Evolutionary conservation across 2,113 vertebrate species (phyloP).

Genomic region (Condylura cristata): DNA sequence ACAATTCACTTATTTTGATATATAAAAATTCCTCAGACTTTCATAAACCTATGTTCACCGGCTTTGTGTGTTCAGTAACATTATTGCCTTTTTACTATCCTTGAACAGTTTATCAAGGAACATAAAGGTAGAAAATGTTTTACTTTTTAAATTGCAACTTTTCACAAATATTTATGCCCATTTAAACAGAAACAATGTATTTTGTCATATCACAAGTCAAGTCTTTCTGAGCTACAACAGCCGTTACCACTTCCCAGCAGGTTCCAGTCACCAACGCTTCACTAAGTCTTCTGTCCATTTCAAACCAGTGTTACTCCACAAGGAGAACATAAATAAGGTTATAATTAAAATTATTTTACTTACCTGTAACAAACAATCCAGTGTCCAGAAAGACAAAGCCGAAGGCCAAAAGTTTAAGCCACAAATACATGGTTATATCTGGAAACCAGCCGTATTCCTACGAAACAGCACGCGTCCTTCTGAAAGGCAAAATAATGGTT

Average conservation of each 20-base stretch:
- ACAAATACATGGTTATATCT: constrained; percentile 91
- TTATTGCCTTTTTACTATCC: background rate
- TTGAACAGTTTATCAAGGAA: background rate
- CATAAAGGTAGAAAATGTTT: background rate
- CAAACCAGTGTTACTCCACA: background rate
- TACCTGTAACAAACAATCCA: constrained; percentile 80
- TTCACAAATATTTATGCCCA: accelerated
- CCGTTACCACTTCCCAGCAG: background rate
- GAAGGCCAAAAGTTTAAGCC: constrained; percentile 88
- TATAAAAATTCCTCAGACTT: background rate
- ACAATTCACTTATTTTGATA: background rate
- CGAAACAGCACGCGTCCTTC: constrained; percentile 89
- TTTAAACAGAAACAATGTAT: constrained; percentile 61
- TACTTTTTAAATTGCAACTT: background rate
- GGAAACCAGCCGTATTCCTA: constrained; percentile 83
- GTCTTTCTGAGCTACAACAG: background rate
- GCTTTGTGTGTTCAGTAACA: background rate
- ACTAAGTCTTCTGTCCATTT: background rate
- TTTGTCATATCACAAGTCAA: background rate
- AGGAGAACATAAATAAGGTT: background rate
- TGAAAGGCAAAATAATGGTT: constrained; percentile 84
- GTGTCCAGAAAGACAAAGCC: constrained; percentile 83
- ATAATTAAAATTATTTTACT: constrained; percentile 61
- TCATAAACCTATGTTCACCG: accelerated
- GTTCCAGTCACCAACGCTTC: background rate